phyloP scores from a whole-genome alignment of 2,113 vertebrate species.

The Cyrtonyx montezumae region DNA sequence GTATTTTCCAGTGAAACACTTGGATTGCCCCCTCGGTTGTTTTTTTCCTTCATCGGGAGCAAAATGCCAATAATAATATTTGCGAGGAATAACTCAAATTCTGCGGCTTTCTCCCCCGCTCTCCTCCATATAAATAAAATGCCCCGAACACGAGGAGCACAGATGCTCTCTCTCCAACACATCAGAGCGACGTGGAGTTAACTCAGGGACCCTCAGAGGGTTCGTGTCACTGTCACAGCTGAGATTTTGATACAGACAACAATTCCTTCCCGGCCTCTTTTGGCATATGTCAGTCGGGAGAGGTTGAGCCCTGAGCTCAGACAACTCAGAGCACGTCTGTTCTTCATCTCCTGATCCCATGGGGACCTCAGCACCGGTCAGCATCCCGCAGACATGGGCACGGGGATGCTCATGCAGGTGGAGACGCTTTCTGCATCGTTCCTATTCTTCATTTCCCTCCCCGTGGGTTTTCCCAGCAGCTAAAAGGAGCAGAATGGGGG shows the following conservation, averaged over 20 bases:
- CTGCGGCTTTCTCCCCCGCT: constrained; percentile 60
- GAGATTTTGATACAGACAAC: not conserved
- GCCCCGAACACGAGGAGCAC: constrained; percentile 34
- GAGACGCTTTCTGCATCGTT: rapidly evolving
- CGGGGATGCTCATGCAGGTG: not conserved
- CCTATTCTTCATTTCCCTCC: not conserved
- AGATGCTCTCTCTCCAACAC: not conserved
- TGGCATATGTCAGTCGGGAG: not conserved
- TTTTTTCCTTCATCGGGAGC: not conserved
- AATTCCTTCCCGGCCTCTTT: constrained; percentile 22
- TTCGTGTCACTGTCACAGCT: not conserved
- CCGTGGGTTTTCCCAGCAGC: rapidly evolving
- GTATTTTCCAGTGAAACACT: constrained; percentile 56
- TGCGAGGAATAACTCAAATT: constrained; percentile 64
- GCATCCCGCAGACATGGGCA: not conserved
- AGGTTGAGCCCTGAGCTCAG: not conserved
- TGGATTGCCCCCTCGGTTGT: constrained; percentile 42
- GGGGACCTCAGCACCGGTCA: not conserved
- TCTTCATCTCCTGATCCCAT: not conserved
- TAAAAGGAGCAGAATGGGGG: not conserved
- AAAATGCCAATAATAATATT: constrained; percentile 68
- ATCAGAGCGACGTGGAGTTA: not conserved
- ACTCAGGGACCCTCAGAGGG: not conserved
- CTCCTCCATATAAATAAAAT: constrained; percentile 58
- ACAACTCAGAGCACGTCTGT: not conserved